Base-by-base conservation (phyloP, 2,888 invertebrate genomes). In the Erannis defoliaria region DNA sequence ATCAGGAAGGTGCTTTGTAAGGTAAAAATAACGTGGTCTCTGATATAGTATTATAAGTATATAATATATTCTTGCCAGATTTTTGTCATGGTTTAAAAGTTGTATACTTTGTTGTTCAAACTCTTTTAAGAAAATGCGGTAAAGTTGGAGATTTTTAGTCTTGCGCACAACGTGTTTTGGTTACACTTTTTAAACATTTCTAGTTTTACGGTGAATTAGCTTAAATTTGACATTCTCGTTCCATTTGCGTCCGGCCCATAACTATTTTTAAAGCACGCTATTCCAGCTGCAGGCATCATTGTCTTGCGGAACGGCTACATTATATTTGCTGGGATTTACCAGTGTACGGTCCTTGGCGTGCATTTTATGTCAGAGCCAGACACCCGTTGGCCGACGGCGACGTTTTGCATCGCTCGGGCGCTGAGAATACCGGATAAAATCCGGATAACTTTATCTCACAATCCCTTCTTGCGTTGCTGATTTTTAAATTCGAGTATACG, bases 401-500 rank as follows among this genome's bases (percentile, higher is more conserved):
- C 81, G 77, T 74, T 86, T 85, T 84, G 80, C 85, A 86, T 85
- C 78, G 68, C 78, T 77, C 74, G 73, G 75, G 74, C 73, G 58
- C 64, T 55, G 69, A 67, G 65, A 78, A 74, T 74, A 74, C 72
- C 66, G 77, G 74, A 77, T 82, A 81, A 85, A 82, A 80, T 81
- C 75, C 62, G 78, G 72, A 83, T 86, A 85, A 85, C 80, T 81
- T 85, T 82, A 82, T 82, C 77, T 78, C 74, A 71, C 67, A 80
- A 81, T 80, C 80, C 76, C 75, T 75, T 78, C 80, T 82, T 78
- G 75, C 74, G 78, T 76, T 72, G 74, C 76, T 76, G 82, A 84
- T 84, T 87, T 87, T 86, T 79, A 85, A 85, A 88, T 81, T 84
- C 79, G 72, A 81, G 80, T 80, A 75, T 73, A 78, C 74, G 75